Conservation (phyloP, 2,888 invertebrate genomes). For the Pilophorus perplexus region DNA sequence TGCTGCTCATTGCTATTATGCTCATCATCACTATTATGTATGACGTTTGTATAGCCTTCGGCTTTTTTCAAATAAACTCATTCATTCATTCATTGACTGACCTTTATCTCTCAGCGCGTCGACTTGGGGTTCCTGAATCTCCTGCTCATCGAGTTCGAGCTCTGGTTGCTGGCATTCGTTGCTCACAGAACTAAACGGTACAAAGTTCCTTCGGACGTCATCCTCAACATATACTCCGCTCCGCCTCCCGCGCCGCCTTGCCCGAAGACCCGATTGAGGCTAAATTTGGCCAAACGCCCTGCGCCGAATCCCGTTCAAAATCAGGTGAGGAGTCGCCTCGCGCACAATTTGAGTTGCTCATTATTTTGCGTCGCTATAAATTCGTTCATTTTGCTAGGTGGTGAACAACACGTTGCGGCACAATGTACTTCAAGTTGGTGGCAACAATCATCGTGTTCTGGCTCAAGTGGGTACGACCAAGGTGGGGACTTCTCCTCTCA, state of each 20-base stretch:
- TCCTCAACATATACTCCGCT: slow-evolving; percentile 65
- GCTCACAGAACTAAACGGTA: slow-evolving; percentile 76
- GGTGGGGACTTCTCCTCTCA: slow-evolving; percentile 54
- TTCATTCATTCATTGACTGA: not conserved
- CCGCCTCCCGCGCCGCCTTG: slow-evolving; percentile 63
- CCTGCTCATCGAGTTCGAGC: slow-evolving; percentile 64
- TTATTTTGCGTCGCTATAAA: not conserved
- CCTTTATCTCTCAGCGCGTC: slow-evolving; percentile 62
- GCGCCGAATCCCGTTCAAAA: slow-evolving; percentile 30
- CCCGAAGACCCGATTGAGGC: slow-evolving; percentile 65
- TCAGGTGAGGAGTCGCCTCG: slow-evolving; percentile 37
- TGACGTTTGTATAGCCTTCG: no score
- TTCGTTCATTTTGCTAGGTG: slow-evolving; percentile 6
- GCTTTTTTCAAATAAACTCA: no score
- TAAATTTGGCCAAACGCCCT: slow-evolving; percentile 55
- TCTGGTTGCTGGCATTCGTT: slow-evolving; percentile 73
- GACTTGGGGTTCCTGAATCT: slow-evolving; percentile 65
- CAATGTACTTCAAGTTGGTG: slow-evolving; percentile 39
- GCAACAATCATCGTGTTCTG: slow-evolving; percentile 39
- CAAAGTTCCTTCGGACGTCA: slow-evolving; percentile 67
- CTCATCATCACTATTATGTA: no score
- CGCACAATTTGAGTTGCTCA: no score
- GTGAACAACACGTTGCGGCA: slow-evolving; percentile 39
- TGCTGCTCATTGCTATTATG: no score
- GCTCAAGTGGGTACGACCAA: slow-evolving; percentile 51